Conservation (phyloP, 1,140 invertebrate genomes). For the Aporrectodea caliginosa region DNA sequence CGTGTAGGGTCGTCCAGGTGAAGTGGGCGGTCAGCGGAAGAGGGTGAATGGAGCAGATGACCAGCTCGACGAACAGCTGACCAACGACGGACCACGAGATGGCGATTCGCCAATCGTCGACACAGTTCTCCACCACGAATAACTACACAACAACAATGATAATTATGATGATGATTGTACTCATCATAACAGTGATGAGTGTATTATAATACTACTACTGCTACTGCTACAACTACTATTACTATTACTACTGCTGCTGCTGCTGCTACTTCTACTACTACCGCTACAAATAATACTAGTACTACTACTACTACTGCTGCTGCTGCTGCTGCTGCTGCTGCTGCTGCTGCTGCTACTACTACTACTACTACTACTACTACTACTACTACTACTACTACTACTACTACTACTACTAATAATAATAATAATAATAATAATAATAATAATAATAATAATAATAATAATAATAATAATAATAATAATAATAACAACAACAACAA, state of each 20-base stretch:
- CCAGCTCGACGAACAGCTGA: slow-evolving; percentile 86
- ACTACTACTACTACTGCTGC: neutral
- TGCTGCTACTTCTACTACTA: neutral
- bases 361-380: neutral
- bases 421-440: neutral
- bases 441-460: neutral
- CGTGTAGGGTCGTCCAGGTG: slow-evolving; percentile 77
- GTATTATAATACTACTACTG: slow-evolving; percentile 11
- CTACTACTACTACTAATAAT: neutral
- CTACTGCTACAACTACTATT: neutral
- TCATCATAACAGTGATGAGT: neutral
- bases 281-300: neutral
- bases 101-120: slow-evolving; percentile 98
- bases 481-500: neutral
- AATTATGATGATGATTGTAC: slow-evolving; percentile 36
- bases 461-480: neutral
- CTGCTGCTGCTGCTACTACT: neutral
- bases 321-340: neutral
- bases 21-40: slow-evolving; percentile 94
- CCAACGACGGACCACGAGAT: slow-evolving; percentile 94
- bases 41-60: slow-evolving; percentile 94
- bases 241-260: neutral
- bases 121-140: slow-evolving; percentile 75
- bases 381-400: slow-evolving; percentile 3
- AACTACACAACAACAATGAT: slow-evolving; percentile 36